A percentile compares a stretch with the other conserved stretches of the same genome.
Evolutionary conservation across 2,797 vertebrate species (phyloP).

Genomic region (Rhodeus uyekii): DNA sequence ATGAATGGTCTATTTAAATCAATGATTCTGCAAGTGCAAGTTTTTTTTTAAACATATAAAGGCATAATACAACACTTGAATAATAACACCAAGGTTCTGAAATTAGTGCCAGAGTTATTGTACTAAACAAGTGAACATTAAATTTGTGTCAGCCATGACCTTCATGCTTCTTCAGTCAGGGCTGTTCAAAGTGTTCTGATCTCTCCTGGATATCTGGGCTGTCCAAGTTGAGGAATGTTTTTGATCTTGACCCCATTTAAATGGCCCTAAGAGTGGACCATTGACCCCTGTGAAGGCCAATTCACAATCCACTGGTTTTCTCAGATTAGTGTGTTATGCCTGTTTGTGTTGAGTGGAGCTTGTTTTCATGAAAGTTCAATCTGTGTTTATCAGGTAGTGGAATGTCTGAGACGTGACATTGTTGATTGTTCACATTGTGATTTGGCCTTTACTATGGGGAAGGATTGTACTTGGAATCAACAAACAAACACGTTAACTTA

Average conservation of each 20-base stretch:
- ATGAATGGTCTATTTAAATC: neutral
- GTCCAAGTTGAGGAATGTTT: neutral
- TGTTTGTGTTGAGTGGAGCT: neutral
- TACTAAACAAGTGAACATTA: neutral
- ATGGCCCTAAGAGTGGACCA: neutral
- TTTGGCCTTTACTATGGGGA: neutral
- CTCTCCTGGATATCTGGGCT: neutral
- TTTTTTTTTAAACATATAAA: neutral
- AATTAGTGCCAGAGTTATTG: neutral
- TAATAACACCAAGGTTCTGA: neutral
- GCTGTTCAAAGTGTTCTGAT: neutral
- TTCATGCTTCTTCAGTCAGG: neutral
- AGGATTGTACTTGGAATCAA: slow-evolving; percentile 25
- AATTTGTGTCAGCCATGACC: neutral
- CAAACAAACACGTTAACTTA: too few relatives aligned
- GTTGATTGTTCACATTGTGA: neutral
- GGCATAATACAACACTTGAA: neutral
- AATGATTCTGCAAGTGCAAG: neutral
- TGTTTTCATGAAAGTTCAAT: neutral
- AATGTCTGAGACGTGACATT: neutral
- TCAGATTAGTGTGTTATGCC: neutral
- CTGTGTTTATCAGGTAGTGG: neutral
- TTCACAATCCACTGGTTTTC: neutral
- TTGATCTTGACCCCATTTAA: slow-evolving; percentile 35
- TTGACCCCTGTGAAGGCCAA: neutral